phyloP scores from a whole-genome alignment of 2,888 invertebrate genomes.

The Idaea aversata region DNA sequence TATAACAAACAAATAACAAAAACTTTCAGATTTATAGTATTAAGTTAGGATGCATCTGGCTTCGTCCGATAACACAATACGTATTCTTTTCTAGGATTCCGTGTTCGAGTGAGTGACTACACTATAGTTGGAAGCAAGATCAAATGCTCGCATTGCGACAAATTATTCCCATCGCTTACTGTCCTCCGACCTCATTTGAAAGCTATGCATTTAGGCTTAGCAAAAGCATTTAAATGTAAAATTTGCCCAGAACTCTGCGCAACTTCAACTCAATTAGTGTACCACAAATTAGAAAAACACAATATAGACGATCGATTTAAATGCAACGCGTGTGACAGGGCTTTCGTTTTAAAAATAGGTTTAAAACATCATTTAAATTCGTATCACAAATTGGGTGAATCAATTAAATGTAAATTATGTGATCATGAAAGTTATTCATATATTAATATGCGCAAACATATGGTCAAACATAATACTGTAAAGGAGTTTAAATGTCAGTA shows the following conservation, averaged over 20 bases:
- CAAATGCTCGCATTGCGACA: neutral
- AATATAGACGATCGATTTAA: constrained; percentile 57
- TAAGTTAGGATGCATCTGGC: no score
- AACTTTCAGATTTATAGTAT: no score
- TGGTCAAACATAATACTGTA: constrained; percentile 59
- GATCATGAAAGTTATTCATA: constrained; percentile 60
- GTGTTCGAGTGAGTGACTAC: neutral
- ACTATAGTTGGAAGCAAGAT: neutral
- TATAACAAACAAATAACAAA: no score
- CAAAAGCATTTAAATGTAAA: neutral
- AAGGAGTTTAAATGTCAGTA: constrained; percentile 53
- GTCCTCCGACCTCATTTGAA: neutral
- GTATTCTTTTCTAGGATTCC: neutral
- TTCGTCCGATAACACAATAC: neutral
- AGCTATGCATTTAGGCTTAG: neutral
- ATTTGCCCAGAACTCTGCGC: neutral
- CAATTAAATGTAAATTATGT: constrained; percentile 54
- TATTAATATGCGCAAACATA: constrained; percentile 58
- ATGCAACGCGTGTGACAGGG: constrained; percentile 62
- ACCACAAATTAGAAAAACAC: constrained; percentile 56
- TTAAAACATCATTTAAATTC: constrained; percentile 54
- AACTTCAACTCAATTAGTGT: neutral
- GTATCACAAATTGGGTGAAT: constrained; percentile 65
- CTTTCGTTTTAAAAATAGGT: constrained; percentile 53
- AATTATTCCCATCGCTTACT: neutral